These are phyloP conservation scores for Dromas ardeola DNA, from an alignment of 2,113 vertebrate genomes.

Conservation along the genomic window DNA sequence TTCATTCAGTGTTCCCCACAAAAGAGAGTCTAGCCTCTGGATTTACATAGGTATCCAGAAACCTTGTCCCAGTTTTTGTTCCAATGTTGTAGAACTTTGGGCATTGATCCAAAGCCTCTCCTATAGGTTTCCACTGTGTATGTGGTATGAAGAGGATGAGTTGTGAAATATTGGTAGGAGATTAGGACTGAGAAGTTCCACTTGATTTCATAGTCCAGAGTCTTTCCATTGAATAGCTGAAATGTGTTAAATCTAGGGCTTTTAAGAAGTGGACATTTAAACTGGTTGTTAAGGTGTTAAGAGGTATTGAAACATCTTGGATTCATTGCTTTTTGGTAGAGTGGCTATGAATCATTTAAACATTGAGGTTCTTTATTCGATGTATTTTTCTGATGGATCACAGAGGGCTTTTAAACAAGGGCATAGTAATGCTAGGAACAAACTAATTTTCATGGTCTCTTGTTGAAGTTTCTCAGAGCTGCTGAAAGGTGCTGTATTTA, in stretches of 20 bases:
- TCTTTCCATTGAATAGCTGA: neutral
- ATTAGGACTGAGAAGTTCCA: neutral
- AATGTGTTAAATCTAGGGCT: neutral
- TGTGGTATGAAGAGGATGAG: neutral
- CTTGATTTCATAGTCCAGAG: neutral
- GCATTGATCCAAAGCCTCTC: neutral
- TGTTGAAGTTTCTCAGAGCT: slow-evolving; percentile 22
- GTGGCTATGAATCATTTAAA: slow-evolving; percentile 10
- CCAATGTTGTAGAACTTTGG: neutral
- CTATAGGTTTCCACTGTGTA: neutral
- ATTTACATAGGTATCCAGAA: neutral
- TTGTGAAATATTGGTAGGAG: neutral
- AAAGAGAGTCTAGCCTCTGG: neutral
- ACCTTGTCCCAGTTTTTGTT: neutral
- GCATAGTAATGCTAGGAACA: neutral
- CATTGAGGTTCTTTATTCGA: neutral
- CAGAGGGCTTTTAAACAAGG: slow-evolving; percentile 31
- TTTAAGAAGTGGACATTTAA: neutral
- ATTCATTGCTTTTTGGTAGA: neutral
- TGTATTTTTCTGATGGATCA: slow-evolving; percentile 9
- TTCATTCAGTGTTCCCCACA: neutral
- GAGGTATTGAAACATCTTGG: neutral
- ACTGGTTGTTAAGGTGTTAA: neutral
- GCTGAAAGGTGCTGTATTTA: slow-evolving; percentile 34
- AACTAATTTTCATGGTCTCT: slow-evolving; percentile 40